Conservation (phyloP, 1,140 invertebrate species). For the silkworm (Bombyx mori) region ASM3026992v2 NC_085115.1:12545501-12546000, state of each 20-base stretch:
- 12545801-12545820: constrained; percentile 64
- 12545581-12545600: constrained; percentile 6
- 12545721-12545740: constrained; percentile 72
- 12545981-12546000: constrained; percentile 54
- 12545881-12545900: constrained; percentile 37
- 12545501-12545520: constrained; percentile 50
- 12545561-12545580: constrained; percentile 38
- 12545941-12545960: constrained; percentile 43
- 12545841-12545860: constrained; percentile 64
- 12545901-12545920: constrained; percentile 23
- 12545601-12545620: constrained; percentile 24
- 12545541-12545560: constrained; percentile 39
- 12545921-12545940: constrained; percentile 32
- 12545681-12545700: constrained; percentile 71
- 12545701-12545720: constrained; percentile 71
- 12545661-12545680: constrained; percentile 69
- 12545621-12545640: constrained; percentile 39
- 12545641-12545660: constrained; percentile 68
- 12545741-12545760: constrained; percentile 72
- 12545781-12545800: constrained; percentile 69
- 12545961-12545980: constrained; percentile 51
- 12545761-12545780: constrained; percentile 70
- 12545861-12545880: constrained; percentile 62
- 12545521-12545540: constrained; percentile 38
- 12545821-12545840: constrained; percentile 64